Percentiles rank a stretch among this genome's conserved stretches.
phyloP scores from a whole-genome alignment of 1,140 invertebrate genomes.

The Bicyclus anynana region DNA sequence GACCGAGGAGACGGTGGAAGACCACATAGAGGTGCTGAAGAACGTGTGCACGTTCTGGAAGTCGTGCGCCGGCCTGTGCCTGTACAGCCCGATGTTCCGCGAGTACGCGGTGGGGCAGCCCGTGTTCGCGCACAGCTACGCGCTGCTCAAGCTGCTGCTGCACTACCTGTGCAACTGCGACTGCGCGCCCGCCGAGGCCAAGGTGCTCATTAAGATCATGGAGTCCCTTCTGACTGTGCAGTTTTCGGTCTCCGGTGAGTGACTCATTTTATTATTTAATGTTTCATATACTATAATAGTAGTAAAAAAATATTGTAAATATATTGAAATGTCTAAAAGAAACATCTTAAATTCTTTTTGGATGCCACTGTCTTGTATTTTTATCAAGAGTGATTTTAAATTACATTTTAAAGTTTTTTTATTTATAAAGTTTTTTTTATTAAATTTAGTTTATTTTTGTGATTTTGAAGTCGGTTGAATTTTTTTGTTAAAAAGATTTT shows the following conservation, averaged over 20 bases:
- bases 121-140: slow-evolving; percentile 50
- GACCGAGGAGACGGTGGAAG: slow-evolving; percentile 32
- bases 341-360: too few species aligned
- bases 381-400: too few species aligned
- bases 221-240: slow-evolving; percentile 69
- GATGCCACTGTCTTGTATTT: too few species aligned
- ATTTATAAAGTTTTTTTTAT: too few species aligned
- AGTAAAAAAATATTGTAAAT: too few species aligned
- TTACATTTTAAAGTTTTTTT: too few species aligned
- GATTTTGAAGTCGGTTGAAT: too few species aligned
- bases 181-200: slow-evolving; percentile 29
- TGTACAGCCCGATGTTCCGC: slow-evolving; percentile 79
- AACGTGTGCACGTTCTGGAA: slow-evolving; percentile 76
- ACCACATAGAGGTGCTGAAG: slow-evolving; percentile 52
- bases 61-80: slow-evolving; percentile 77
- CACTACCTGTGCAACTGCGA: slow-evolving; percentile 5
- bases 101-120: slow-evolving; percentile 56
- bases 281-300: too few species aligned
- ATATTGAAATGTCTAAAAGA: too few species aligned
- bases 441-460: too few species aligned
- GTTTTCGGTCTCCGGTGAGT: slow-evolving; percentile 62
- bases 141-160: slow-evolving; percentile 61
- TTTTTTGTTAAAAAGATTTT: too few species aligned
- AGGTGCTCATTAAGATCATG: slow-evolving; percentile 55
- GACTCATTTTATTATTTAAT: not conserved